Evolutionary conservation across 2,113 vertebrate genomes (phyloP).

Genomic region (Taxidea taxus): DNA sequence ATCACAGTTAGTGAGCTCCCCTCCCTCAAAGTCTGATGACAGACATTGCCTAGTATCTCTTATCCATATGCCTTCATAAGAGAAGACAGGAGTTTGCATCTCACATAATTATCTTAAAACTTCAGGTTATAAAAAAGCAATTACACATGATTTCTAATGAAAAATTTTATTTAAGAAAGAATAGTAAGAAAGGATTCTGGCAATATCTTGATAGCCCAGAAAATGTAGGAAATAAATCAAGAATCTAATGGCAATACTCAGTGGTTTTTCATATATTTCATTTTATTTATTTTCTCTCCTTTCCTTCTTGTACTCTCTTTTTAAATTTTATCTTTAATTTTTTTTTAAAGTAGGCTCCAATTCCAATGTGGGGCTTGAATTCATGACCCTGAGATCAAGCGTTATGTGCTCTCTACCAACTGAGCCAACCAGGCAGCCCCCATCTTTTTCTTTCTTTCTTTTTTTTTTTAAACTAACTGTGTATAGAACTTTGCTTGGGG

Average conservation of each 20-base stretch:
- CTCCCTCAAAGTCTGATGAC: background rate
- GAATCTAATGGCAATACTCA: background rate
- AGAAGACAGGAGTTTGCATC: background rate
- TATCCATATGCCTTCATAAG: background rate
- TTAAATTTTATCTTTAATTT: background rate
- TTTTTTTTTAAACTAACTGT: background rate
- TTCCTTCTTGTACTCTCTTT: background rate
- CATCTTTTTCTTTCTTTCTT: background rate
- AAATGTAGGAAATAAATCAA: constrained; percentile 13
- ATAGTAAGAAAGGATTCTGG: background rate
- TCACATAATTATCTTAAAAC: constrained; percentile 29
- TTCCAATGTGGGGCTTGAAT: background rate
- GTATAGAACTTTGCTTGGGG: background rate
- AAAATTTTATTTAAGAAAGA: constrained; percentile 36
- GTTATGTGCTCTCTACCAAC: background rate
- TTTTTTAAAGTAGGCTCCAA: background rate
- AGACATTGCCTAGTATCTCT: background rate
- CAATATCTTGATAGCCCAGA: background rate
- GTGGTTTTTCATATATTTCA: background rate
- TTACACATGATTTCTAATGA: constrained; percentile 16
- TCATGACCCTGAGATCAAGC: background rate
- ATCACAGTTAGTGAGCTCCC: background rate
- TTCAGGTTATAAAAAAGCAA: constrained; percentile 37
- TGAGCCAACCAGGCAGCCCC: background rate
- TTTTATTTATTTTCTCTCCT: background rate